These are phyloP conservation scores for Dicentrarchus labrax DNA, from an alignment of 2,113 vertebrate genomes.

Conservation along the genomic window DNA sequence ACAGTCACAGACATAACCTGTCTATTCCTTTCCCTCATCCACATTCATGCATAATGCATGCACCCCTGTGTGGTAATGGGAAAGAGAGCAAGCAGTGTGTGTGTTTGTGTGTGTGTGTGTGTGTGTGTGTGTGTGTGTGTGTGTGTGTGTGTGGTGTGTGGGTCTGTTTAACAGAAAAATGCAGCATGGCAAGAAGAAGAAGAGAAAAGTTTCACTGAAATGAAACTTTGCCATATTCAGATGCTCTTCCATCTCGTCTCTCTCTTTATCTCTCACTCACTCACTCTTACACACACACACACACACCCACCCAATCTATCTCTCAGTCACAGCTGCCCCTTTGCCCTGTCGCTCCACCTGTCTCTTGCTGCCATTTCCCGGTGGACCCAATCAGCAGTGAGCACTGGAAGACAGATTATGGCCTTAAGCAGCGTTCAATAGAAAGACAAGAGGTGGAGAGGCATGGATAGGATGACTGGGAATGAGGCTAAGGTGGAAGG, in stretches of 20 bases:
- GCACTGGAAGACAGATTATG: slow-evolving; percentile 57
- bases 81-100: too few relatives aligned
- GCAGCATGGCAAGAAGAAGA: too few relatives aligned
- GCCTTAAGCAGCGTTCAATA: slow-evolving; percentile 37
- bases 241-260: too few relatives aligned
- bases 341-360: slow-evolving; percentile 47
- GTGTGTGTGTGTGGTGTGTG: too few relatives aligned
- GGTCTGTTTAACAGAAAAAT: too few relatives aligned
- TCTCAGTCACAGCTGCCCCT: slow-evolving; percentile 31
- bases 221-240: too few relatives aligned
- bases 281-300: not conserved
- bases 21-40: slow-evolving; percentile 26
- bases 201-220: too few relatives aligned
- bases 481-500: not conserved
- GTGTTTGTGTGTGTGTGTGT: too few relatives aligned
- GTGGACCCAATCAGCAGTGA: slow-evolving; percentile 64
- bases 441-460: not conserved
- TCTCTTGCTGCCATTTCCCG: slow-evolving; percentile 60
- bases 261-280: too few relatives aligned
- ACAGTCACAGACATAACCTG: slow-evolving; percentile 11
- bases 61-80: not conserved
- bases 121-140: too few relatives aligned
- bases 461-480: slow-evolving; percentile 1
- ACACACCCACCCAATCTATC: slow-evolving; percentile 4
- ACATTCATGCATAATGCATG: slow-evolving; percentile 69